Evolutionary conservation across 2,113 vertebrate genomes (phyloP).

Genomic region (Pangasianodon hypophthalmus): DNA sequence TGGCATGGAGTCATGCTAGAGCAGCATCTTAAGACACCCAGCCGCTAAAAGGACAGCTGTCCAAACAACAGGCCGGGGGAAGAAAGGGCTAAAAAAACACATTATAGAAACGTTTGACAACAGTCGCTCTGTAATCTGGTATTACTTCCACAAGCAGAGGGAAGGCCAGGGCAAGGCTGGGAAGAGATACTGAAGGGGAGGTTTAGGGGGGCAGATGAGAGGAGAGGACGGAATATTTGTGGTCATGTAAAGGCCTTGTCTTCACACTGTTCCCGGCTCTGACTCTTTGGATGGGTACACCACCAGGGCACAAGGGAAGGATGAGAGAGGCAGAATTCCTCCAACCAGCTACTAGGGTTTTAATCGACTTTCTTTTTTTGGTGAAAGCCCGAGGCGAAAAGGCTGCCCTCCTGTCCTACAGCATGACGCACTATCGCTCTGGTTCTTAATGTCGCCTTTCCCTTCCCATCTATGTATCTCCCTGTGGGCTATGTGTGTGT

Average conservation of each 20-base stretch:
- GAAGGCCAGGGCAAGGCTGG: conserved; percentile 66
- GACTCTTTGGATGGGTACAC: conserved; percentile 54
- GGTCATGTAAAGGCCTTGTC: conserved; percentile 66
- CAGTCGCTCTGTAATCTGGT: conserved; percentile 81
- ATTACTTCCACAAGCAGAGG: conserved; percentile 77
- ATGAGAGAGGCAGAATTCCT: conserved; percentile 33
- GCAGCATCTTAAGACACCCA: conserved; percentile 66
- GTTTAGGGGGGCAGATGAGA: conserved; percentile 10
- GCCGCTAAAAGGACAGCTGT: conserved; percentile 77
- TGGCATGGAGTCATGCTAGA: conserved; percentile 63
- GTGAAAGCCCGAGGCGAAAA: conserved; percentile 15
- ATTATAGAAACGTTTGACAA: conserved; percentile 81
- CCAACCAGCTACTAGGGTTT: conserved; percentile 65
- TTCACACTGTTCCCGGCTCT: conserved; percentile 65
- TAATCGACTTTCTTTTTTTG: conserved; percentile 18
- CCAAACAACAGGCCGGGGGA: conserved; percentile 67
- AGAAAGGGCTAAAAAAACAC: conserved; percentile 74
- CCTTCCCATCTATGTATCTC: conserved; percentile 41
- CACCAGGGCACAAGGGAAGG: not conserved
- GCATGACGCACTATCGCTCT: conserved; percentile 16
- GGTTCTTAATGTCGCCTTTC: conserved; percentile 61
- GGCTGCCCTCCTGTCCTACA: conserved; percentile 10
- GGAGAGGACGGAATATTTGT: conserved; percentile 68
- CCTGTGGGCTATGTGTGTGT: conserved; percentile 46
- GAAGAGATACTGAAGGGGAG: conserved; percentile 18